These are phyloP conservation scores for Tenualosa ilisha DNA, from an alignment of 2,797 vertebrate species.

Conservation along the genomic window DNA sequence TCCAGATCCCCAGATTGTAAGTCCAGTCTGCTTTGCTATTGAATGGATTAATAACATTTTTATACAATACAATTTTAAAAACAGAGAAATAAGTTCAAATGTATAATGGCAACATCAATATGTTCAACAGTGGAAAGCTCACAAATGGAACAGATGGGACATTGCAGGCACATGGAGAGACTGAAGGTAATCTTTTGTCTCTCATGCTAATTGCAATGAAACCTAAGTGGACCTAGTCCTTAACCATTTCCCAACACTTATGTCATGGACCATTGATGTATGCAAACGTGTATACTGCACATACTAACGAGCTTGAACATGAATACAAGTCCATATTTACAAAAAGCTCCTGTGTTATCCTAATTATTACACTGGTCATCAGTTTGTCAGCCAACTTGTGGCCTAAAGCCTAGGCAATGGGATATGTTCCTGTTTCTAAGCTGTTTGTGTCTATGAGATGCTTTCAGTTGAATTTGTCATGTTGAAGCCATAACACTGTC, in stretches of 20 bases:
- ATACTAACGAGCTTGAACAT: not conserved
- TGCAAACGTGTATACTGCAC: not conserved
- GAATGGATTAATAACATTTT: not conserved
- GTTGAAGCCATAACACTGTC: not conserved
- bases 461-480: not conserved
- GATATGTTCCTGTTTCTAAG: too few relatives aligned
- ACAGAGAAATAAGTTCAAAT: not conserved
- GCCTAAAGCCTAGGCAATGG: not conserved
- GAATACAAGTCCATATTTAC: too few relatives aligned
- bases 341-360: too few relatives aligned
- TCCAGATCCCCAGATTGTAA: constrained; percentile 95
- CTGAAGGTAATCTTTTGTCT: constrained; percentile 76
- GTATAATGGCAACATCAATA: not conserved
- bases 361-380: too few relatives aligned
- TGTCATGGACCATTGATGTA: not conserved
- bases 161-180: constrained; percentile 75
- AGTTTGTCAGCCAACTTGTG: not conserved
- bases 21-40: constrained; percentile 53
- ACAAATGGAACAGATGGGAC: constrained; percentile 82
- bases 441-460: too few relatives aligned
- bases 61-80: not conserved
- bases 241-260: not conserved
- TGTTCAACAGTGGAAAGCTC: constrained; percentile 84
- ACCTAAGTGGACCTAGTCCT: too few relatives aligned
- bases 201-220: too few relatives aligned